phyloP scores from a whole-genome alignment of 92 coral and sea anemone species.

The Actinostola sp. region DNA sequence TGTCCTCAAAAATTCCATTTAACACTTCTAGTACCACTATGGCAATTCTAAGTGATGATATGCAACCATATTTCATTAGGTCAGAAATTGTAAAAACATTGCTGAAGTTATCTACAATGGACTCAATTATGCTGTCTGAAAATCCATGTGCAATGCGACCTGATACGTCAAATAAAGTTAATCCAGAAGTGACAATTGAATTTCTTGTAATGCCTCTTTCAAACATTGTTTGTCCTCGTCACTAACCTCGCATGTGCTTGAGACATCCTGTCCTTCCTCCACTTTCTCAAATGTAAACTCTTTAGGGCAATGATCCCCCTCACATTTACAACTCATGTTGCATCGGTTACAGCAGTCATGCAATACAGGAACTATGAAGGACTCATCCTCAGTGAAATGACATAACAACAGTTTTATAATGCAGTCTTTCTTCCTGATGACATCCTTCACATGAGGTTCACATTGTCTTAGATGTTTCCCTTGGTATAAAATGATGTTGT shows the following conservation, averaged over 20 bases:
- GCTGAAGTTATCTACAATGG: slow-evolving; percentile 28
- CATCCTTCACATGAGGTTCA: slow-evolving; percentile 23
- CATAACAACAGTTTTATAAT: slow-evolving; percentile 3
- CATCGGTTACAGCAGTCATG: slow-evolving; percentile 47
- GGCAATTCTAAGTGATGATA: slow-evolving; percentile 46
- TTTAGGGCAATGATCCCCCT: too few relatives aligned
- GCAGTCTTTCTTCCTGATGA: slow-evolving; percentile 15
- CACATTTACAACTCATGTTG: slow-evolving; percentile 29
- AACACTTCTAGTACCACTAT: slow-evolving; percentile 60
- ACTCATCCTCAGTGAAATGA: slow-evolving; percentile 21
- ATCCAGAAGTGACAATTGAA: slow-evolving; percentile 15
- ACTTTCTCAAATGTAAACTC: background rate
- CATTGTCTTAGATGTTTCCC: slow-evolving; percentile 31
- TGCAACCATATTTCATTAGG: slow-evolving; percentile 34
- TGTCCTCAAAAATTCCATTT: slow-evolving; percentile 49
- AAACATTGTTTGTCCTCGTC: slow-evolving; percentile 31
- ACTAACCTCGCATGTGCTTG: slow-evolving; percentile 4
- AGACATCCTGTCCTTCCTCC: too few relatives aligned
- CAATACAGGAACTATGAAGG: slow-evolving; percentile 12
- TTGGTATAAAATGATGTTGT: slow-evolving; percentile 9
- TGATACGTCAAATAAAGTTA: slow-evolving; percentile 27
- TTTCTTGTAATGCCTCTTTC: slow-evolving; percentile 31
- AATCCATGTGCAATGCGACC: slow-evolving; percentile 40
- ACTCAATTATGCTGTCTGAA: slow-evolving; percentile 26
- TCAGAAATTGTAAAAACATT: slow-evolving; percentile 44